These are phyloP conservation scores for Phenganax marumi DNA, from an alignment of 92 coral and sea anemone genomes.

Conservation along the genomic window DNA sequence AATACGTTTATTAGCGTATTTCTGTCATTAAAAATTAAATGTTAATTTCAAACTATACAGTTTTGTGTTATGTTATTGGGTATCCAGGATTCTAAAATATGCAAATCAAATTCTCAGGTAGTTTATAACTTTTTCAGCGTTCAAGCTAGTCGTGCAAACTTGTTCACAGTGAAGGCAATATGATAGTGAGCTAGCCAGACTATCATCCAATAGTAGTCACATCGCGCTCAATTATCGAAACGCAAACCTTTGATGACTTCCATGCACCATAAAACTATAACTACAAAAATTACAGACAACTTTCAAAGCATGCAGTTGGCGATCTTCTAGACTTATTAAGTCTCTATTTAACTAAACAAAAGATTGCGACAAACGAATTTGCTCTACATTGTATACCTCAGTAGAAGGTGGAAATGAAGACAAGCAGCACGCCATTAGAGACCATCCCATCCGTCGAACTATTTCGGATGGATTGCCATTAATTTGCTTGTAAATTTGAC, in stretches of 20 bases:
- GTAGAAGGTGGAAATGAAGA: slow-evolving; percentile 77
- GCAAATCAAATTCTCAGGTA: no score
- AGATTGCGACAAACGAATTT: background rate
- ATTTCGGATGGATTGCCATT: slow-evolving; percentile 62
- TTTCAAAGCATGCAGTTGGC: background rate
- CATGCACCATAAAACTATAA: background rate
- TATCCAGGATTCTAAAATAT: no score
- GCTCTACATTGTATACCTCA: slow-evolving; percentile 48
- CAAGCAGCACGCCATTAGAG: slow-evolving; percentile 74
- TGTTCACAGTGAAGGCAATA: no score
- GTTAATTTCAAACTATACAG: no score
- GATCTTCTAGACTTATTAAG: background rate
- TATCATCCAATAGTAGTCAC: no score
- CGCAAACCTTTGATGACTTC: background rate
- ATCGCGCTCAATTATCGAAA: no score
- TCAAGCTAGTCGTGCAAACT: no score
- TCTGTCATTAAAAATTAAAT: no score
- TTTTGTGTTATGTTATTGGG: no score
- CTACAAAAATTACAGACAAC: background rate
- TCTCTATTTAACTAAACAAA: background rate
- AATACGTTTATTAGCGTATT: no score
- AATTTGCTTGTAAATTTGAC: slow-evolving; percentile 82
- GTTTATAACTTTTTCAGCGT: no score
- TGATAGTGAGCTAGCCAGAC: no score
- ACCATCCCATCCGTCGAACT: slow-evolving; percentile 76